phyloP scores from a whole-genome alignment of 2,888 invertebrate genomes.

The Escarpia spicata region DNA sequence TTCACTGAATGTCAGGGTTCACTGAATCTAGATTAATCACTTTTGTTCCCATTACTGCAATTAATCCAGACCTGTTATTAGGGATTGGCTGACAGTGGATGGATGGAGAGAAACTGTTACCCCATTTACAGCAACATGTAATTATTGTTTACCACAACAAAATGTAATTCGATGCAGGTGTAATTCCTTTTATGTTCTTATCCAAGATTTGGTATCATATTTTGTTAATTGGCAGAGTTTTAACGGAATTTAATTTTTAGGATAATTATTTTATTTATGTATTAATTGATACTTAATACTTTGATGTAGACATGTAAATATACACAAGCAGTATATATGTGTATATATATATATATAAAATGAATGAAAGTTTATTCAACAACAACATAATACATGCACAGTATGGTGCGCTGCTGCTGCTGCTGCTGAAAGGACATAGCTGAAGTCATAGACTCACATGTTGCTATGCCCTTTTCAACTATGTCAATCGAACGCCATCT shows the following conservation, averaged over 20 bases:
- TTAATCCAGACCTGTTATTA: background rate
- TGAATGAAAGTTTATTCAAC: too few species aligned
- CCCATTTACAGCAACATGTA: background rate
- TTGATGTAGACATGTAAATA: too few species aligned
- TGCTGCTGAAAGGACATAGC: too few species aligned
- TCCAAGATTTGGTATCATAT: background rate
- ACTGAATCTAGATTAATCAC: background rate
- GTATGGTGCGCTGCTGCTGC: too few species aligned
- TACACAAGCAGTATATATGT: too few species aligned
- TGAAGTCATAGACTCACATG: too few species aligned
- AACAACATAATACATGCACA: too few species aligned
- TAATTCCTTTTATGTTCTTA: background rate
- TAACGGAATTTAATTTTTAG: background rate
- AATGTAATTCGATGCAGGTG: background rate
- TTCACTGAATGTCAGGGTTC: slow-evolving; percentile 7
- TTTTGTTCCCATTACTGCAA: background rate
- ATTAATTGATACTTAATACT: too few species aligned
- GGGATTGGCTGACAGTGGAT: background rate
- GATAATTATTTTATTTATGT: background rate
- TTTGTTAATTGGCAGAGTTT: background rate
- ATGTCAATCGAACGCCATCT: too few species aligned
- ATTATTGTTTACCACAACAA: background rate
- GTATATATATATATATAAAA: too few species aligned
- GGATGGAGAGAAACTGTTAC: background rate
- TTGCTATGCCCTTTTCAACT: too few species aligned